Conservation (phyloP, 2,888 invertebrate genomes). For the Eilema sororculum region DNA sequence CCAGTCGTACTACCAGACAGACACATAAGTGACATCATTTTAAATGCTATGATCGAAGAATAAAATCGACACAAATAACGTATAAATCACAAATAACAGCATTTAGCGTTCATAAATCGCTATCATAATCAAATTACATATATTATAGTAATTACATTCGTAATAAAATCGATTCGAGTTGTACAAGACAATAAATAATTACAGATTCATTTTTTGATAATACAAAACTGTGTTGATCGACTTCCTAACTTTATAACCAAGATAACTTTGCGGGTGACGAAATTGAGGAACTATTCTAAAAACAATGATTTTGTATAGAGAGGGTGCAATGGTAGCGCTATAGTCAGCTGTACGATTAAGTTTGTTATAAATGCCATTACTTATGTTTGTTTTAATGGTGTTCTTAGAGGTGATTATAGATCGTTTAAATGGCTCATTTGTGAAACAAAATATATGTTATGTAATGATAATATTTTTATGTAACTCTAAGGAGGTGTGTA, state of each 20-base stretch:
- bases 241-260: slow-evolving; percentile 45
- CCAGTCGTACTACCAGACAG: no score
- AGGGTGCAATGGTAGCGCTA: slow-evolving; percentile 26
- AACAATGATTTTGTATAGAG: neutral
- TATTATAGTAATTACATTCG: slow-evolving; percentile 56
- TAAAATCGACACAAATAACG: slow-evolving; percentile 30
- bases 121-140: slow-evolving; percentile 58
- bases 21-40: neutral
- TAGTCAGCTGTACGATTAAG: slow-evolving; percentile 24
- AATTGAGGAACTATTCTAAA: slow-evolving; percentile 15
- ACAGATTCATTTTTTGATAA: slow-evolving; percentile 56
- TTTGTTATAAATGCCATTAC: slow-evolving; percentile 35
- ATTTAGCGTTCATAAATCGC: slow-evolving; percentile 48
- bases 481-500: slow-evolving; percentile 23
- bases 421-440: slow-evolving; percentile 41
- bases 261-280: slow-evolving; percentile 25
- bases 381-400: slow-evolving; percentile 49
- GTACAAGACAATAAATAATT: slow-evolving; percentile 55
- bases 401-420: slow-evolving; percentile 42
- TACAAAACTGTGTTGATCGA: slow-evolving; percentile 44
- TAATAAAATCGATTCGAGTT: slow-evolving; percentile 47
- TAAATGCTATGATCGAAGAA: neutral
- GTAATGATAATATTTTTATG: slow-evolving; percentile 34
- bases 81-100: slow-evolving; percentile 54
- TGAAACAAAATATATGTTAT: slow-evolving; percentile 41